Percentiles rank a stretch among this genome's conserved stretches.
Conservation (phyloP, 2,797 vertebrate genomes). For the Lepilemur ruficaudatus region DNA sequence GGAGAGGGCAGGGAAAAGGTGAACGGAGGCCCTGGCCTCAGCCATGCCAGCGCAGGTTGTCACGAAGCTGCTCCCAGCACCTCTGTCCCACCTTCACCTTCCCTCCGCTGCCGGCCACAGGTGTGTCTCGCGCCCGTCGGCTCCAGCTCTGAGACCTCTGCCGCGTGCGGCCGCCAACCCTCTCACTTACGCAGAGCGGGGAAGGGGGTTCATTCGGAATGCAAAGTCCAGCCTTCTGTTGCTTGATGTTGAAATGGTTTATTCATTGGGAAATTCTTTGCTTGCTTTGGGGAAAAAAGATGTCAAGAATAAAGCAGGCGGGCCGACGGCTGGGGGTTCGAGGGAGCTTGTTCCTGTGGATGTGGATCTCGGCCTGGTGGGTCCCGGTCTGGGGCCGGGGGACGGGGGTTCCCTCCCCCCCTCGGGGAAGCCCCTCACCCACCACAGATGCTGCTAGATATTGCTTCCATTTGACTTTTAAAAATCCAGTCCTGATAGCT, state of each 20-base stretch:
- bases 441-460: accelerated
- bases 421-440: background rate
- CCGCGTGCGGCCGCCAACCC: accelerated
- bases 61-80: background rate
- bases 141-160: background rate
- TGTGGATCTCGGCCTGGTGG: background rate
- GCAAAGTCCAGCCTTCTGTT: background rate
- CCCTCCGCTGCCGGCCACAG: background rate
- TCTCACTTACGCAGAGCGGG: accelerated
- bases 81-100: no score
- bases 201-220: no score
- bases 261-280: background rate
- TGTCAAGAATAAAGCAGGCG: background rate
- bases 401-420: accelerated
- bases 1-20: background rate
- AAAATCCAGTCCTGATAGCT: accelerated
- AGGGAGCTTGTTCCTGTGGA: no score
- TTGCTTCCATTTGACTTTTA: background rate
- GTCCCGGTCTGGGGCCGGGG: background rate
- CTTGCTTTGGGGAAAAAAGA: background rate
- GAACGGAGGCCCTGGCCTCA: background rate
- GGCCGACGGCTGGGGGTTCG: background rate
- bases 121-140: no score
- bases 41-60: accelerated
- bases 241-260: background rate